A percentile compares a stretch with the other conserved stretches of the same genome.
phyloP scores from a whole-genome alignment of 1,140 invertebrate species.

The Drosophila guanche region DNA sequence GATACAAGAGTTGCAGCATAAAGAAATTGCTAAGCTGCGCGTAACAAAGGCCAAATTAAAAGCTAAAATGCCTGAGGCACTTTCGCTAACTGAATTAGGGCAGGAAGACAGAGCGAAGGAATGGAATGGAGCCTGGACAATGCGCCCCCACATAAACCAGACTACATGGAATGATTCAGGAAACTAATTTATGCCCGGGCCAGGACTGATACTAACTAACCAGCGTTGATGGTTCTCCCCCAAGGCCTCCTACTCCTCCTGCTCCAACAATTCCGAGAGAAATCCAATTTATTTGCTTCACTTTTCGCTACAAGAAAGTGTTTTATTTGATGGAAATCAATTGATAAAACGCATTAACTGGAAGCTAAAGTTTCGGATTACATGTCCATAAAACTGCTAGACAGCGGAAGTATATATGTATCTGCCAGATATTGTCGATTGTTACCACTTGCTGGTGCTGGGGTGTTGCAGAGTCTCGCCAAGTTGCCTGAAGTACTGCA shows the following conservation, averaged over 20 bases:
- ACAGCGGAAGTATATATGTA: neutral
- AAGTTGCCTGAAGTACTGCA: conserved; percentile 37
- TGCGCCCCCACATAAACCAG: conserved; percentile 39
- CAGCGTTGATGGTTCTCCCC: conserved; percentile 35
- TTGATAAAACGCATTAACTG: conserved; percentile 80
- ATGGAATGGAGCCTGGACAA: conserved; percentile 4
- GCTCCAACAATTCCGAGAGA: conserved; percentile 5
- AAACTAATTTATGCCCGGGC: conserved; percentile 70
- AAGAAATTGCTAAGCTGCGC: conserved; percentile 23
- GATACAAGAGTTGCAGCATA: conserved; percentile 50
- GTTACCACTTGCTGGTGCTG: conserved; percentile 5
- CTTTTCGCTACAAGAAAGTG: conserved; percentile 69
- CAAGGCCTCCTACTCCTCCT: neutral
- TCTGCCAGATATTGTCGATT: conserved; percentile 57
- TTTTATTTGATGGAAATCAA: conserved; percentile 80
- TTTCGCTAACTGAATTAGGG: conserved; percentile 61
- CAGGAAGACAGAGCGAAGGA: conserved; percentile 9
- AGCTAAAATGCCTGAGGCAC: conserved; percentile 33
- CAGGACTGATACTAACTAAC: conserved; percentile 50
- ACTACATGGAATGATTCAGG: conserved; percentile 31
- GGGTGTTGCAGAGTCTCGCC: conserved; percentile 12
- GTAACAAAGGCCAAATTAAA: conserved; percentile 57
- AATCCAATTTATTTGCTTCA: conserved; percentile 77
- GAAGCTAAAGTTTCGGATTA: conserved; percentile 59
- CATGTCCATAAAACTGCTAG: conserved; percentile 51